Evolutionary conservation across 2,797 vertebrate genomes (phyloP).

Genomic region (Pseudocheirus occidentalis): DNA sequence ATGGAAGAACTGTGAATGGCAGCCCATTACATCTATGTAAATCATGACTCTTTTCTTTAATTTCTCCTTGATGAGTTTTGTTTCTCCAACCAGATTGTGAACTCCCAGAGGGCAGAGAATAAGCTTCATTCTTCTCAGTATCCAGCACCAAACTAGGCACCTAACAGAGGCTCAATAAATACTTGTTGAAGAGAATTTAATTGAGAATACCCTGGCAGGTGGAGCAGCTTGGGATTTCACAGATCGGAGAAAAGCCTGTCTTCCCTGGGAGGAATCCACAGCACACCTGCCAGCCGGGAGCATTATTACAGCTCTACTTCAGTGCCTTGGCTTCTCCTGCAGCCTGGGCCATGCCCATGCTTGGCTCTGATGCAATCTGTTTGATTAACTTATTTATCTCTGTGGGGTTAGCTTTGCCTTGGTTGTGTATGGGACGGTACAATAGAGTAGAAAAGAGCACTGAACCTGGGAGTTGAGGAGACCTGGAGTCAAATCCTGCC

Average conservation of each 20-base stretch:
- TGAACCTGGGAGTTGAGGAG: not conserved
- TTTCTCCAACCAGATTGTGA: not conserved
- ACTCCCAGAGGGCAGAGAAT: not conserved
- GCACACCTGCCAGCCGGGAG: not conserved
- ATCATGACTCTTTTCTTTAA: slow-evolving; percentile 10
- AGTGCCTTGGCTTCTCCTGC: not conserved
- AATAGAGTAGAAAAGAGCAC: not conserved
- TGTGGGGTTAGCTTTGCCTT: not conserved
- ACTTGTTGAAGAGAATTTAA: not conserved
- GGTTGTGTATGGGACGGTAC: not conserved
- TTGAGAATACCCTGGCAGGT: not conserved
- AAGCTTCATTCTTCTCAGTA: not conserved
- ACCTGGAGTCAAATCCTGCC: not conserved
- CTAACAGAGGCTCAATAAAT: not conserved
- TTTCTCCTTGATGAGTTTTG: not conserved
- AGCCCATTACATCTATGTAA: not conserved
- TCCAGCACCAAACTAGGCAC: not conserved
- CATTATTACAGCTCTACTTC: not conserved
- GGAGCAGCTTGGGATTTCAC: not conserved
- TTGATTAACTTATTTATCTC: not conserved
- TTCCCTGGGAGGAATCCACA: not conserved
- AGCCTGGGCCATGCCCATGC: not conserved
- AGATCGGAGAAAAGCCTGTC: not conserved
- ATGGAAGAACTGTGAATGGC: not conserved
- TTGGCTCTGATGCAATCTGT: not conserved